Conservation (phyloP, 2,888 invertebrate genomes). For the Onthophagus sagittarius region DNA sequence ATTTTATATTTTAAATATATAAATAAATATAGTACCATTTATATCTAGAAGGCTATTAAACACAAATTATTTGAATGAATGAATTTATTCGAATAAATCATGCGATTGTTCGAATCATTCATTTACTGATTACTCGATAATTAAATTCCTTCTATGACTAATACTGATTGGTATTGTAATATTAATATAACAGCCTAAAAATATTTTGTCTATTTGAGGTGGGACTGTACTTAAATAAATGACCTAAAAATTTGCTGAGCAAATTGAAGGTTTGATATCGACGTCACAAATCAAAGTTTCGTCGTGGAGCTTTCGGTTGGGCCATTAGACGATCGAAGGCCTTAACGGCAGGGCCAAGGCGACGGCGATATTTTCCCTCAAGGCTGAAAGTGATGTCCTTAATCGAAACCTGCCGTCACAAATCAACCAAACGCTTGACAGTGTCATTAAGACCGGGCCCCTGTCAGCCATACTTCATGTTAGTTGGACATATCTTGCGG, state of each 20-base stretch:
- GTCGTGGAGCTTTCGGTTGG: slow-evolving; percentile 20
- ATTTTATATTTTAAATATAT: too few relatives aligned
- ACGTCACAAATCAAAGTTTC: slow-evolving; percentile 21
- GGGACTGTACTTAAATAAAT: too few relatives aligned
- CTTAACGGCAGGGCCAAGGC: slow-evolving; percentile 15
- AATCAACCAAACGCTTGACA: slow-evolving; percentile 49
- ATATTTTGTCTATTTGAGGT: too few relatives aligned
- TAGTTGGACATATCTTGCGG: slow-evolving; percentile 38
- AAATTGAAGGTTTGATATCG: slow-evolving; percentile 18
- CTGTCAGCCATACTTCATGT: slow-evolving; percentile 48
- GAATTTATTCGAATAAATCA: too few relatives aligned
- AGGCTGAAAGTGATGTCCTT: slow-evolving; percentile 50
- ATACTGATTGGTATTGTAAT: too few relatives aligned
- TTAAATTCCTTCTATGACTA: too few relatives aligned
- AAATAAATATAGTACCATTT: too few relatives aligned
- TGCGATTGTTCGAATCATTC: too few relatives aligned
- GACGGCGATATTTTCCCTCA: slow-evolving; percentile 45
- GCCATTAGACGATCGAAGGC: slow-evolving; percentile 30
- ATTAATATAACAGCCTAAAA: too few relatives aligned
- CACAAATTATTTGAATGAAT: too few relatives aligned
- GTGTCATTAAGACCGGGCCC: slow-evolving; percentile 49
- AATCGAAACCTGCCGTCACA: slow-evolving; percentile 50
- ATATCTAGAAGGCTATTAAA: too few relatives aligned
- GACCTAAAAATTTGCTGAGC: not conserved
- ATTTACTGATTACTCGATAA: too few relatives aligned